phyloP scores from a whole-genome alignment of 2,797 vertebrate species.

The Clamator glandarius region DNA sequence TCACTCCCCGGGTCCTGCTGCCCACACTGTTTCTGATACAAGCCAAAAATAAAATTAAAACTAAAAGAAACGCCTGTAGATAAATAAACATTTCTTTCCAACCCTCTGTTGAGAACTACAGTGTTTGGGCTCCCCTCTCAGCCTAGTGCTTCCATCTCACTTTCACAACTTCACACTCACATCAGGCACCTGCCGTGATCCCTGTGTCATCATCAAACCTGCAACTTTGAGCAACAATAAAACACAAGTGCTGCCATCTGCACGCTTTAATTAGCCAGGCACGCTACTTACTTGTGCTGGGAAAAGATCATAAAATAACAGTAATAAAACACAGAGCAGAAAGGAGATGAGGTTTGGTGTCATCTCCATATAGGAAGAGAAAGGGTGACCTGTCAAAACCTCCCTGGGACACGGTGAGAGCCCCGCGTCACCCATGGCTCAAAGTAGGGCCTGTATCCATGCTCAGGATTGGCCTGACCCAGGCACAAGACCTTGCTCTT shows the following conservation, averaged over 20 bases:
- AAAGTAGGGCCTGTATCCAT: no score
- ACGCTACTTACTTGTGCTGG: not conserved
- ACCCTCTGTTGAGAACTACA: not conserved
- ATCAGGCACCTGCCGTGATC: not conserved
- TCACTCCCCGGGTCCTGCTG: no score
- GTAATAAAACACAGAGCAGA: not conserved
- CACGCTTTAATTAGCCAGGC: not conserved
- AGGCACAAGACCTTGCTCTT: no score
- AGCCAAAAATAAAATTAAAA: no score
- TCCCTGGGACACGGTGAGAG: rapidly evolving
- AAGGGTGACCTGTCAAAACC: not conserved
- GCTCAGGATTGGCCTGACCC: no score
- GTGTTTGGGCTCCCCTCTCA: not conserved
- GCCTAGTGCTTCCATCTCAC: not conserved
- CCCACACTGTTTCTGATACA: no score
- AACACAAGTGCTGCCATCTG: not conserved
- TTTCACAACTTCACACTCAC: not conserved
- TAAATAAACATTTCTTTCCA: not conserved
- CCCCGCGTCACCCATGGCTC: not conserved
- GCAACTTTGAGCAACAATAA: not conserved
- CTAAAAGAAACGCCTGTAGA: not conserved
- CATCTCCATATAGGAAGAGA: not conserved
- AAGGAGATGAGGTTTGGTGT: not conserved
- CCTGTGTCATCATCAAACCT: not conserved
- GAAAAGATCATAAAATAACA: not conserved